Evolutionary conservation across 2,888 invertebrate genomes (phyloP), one percentile per base, ranked within the genome.

Genomic region (Amphipyra tragopoginis): DNA sequence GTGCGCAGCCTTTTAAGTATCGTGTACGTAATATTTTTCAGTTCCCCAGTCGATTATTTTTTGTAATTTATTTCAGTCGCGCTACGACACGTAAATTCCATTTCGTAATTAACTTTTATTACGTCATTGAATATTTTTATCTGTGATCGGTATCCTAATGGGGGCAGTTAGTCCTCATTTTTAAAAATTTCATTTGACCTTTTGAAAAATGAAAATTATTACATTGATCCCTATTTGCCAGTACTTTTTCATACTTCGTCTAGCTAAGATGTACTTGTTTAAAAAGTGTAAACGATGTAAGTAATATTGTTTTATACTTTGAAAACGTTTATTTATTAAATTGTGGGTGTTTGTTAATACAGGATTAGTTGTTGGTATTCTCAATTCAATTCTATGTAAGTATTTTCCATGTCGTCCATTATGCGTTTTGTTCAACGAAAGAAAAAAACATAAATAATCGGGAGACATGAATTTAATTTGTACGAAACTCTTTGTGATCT

Each of bases 41-140:
- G 58, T 50, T 77, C 77, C 75, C 75, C 8, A 55, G 70, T 57
- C 49, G 55, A 70, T 71, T 59, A 69, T 64, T 44, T 50, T 62
- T 64, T 52, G 43, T 65, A 51, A 68, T 75, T 62, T 54, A 65
- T 69, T 60, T 51, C 15, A 60, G 62, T 53, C 21, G 21, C 3
- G 21, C 50, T 51, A 52, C 48, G 44, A 57, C 54, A 51, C 21
- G 50, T 29, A 51, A 59, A 11, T 67, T 75, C 65, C 56, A 68
- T 67, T 67, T 59, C 52, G 42, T 76, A 72, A 76, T 76, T 75
- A 70, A 73, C 59, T 68, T 70, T 73, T 65, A 62, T 60, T 36
- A 66, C 48, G 42, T 60, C 48, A 70, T 59, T 62, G 53, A 34
- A 42, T 48, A 43, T 40, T 68, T 75, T 78, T 56, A 70, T 65